These are phyloP conservation scores for Eristalis intricaria DNA, from an alignment of 2,888 invertebrate genomes.

Conservation along the genomic window DNA sequence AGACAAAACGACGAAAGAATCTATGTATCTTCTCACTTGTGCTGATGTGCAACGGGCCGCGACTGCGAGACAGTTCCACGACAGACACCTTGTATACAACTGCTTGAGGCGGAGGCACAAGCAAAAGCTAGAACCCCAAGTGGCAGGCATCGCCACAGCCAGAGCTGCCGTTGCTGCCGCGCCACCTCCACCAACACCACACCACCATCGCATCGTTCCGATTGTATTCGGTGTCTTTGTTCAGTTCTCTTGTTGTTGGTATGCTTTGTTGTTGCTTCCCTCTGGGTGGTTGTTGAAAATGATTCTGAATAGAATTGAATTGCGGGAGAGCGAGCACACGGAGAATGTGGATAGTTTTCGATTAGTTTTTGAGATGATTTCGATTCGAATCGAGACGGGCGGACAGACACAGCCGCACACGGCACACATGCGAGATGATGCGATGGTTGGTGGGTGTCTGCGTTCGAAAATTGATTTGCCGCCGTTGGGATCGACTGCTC, in stretches of 20 bases:
- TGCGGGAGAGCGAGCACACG: conserved; percentile 45
- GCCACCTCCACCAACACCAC: not conserved
- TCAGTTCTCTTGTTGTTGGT: conserved; percentile 16
- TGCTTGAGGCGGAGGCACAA: conserved; percentile 58
- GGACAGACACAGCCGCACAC: not conserved
- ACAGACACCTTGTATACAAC: conserved; percentile 70
- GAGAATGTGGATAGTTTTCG: conserved; percentile 35
- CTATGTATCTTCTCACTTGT: conserved; percentile 27
- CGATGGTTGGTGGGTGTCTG: not conserved
- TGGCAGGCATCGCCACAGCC: conserved; percentile 1
- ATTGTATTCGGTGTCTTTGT: conserved; percentile 55
- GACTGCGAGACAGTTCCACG: conserved; percentile 53
- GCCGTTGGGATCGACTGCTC: not conserved
- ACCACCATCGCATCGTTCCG: not conserved
- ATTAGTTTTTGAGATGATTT: conserved; percentile 54
- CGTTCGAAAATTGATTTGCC: not conserved
- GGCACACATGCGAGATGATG: not conserved
- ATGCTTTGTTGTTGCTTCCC: conserved; percentile 1
- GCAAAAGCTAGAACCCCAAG: conserved; percentile 68
- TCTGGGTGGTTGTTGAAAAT: not conserved
- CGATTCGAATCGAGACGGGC: not conserved
- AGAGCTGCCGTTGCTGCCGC: not conserved
- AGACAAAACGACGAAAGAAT: conserved; percentile 35
- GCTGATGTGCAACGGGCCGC: conserved; percentile 49
- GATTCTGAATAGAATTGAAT: conserved; percentile 55